Evolutionary conservation across 1,140 invertebrate species (phyloP).

Genomic region (Aphelinus atriplicis): DNA sequence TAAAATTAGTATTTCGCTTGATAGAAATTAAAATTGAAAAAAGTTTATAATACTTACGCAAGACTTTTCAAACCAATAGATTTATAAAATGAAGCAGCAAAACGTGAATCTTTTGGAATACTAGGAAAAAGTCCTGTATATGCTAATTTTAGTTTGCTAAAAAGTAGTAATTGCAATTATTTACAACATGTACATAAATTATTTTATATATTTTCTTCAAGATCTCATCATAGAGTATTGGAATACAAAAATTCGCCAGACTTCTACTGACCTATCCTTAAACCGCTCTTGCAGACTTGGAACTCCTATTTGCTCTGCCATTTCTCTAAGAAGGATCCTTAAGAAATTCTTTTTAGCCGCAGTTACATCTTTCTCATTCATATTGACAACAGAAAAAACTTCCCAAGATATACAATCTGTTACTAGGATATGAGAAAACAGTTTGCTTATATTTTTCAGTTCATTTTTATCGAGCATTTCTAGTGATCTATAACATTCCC

Average conservation of each 20-base stretch:
- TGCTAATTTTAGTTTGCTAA: slow-evolving; percentile 17
- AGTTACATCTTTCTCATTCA: slow-evolving; percentile 17
- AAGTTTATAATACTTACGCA: slow-evolving; percentile 16
- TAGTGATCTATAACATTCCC: slow-evolving; percentile 20
- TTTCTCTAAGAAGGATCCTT: slow-evolving; percentile 26
- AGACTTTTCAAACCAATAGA: slow-evolving; percentile 17
- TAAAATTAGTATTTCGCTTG: slow-evolving; percentile 2
- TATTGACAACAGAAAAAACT: slow-evolving; percentile 17
- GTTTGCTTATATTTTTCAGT: slow-evolving; percentile 26
- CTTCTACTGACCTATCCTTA: not conserved
- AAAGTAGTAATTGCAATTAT: not conserved
- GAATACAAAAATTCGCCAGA: not conserved
- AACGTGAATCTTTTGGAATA: slow-evolving; percentile 16
- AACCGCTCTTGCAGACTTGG: slow-evolving; percentile 18
- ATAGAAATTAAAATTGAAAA: not conserved
- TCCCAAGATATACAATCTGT: slow-evolving; percentile 28
- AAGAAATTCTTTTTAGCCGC: slow-evolving; percentile 30
- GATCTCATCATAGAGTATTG: not conserved
- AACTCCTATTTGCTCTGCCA: slow-evolving; percentile 15
- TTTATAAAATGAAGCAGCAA: slow-evolving; percentile 26
- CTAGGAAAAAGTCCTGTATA: slow-evolving; percentile 31
- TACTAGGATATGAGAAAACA: slow-evolving; percentile 31
- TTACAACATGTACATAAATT: not conserved
- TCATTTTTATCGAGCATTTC: slow-evolving; percentile 29
- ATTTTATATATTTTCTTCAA: not conserved